Evolutionary conservation across 2,797 vertebrate genomes (phyloP).

Genomic region (Enteromius unitaeniatus): DNA sequence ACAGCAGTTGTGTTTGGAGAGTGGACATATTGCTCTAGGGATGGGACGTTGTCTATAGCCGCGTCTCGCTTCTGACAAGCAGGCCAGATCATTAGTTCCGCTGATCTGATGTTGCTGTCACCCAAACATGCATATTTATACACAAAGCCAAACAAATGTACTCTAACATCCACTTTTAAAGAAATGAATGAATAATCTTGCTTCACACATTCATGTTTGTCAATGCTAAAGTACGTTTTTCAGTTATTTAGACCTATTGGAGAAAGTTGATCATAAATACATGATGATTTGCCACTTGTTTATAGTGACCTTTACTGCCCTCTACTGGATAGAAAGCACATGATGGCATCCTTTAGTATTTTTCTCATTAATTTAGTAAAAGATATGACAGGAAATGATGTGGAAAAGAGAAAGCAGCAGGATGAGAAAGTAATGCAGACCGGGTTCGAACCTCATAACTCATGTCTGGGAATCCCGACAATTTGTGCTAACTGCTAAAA

Average conservation of each 20-base stretch:
- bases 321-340: conserved; percentile 61
- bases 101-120: conserved; percentile 47
- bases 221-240: neutral
- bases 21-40: conserved; percentile 31
- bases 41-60: conserved; percentile 35
- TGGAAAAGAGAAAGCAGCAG: neutral
- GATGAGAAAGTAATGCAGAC: neutral
- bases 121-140: conserved; percentile 27
- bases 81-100: conserved; percentile 60
- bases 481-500: neutral
- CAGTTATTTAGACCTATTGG: conserved; percentile 2
- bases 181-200: neutral
- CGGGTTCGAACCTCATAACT: neutral
- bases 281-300: conserved; percentile 7
- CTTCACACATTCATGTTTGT: neutral
- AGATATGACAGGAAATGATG: neutral
- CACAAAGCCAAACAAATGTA: conserved; percentile 16
- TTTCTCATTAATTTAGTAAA: neutral
- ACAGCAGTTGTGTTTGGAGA: conserved; percentile 46
- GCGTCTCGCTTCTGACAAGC: conserved; percentile 47
- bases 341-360: neutral
- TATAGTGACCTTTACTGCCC: conserved; percentile 59
- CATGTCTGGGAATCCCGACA: neutral
- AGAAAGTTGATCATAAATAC: neutral
- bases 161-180: conserved; percentile 7